phyloP scores from a whole-genome alignment of 1,140 invertebrate species.

The Pseudachorutes palmiensis region DNA sequence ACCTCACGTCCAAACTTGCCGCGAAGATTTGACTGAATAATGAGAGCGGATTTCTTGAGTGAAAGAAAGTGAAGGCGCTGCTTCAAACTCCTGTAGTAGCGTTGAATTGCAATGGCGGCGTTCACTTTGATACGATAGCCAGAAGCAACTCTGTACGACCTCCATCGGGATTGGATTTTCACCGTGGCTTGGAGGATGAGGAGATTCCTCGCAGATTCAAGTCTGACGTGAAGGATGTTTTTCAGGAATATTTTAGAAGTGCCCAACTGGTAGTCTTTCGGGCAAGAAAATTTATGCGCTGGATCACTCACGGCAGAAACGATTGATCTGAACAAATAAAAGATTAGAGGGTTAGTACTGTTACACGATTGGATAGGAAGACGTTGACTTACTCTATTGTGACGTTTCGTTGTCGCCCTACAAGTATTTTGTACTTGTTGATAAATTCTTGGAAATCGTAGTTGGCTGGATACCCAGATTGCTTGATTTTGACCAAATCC shows the following conservation, averaged over 20 bases:
- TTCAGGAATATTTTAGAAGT: slow-evolving; percentile 89
- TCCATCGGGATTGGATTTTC: slow-evolving; percentile 11
- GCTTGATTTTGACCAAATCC: slow-evolving; percentile 86
- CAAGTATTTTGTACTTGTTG: slow-evolving; percentile 61
- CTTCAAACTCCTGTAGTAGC: slow-evolving; percentile 78
- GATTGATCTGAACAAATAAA: background rate
- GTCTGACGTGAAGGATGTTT: slow-evolving; percentile 70
- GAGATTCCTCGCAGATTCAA: slow-evolving; percentile 68
- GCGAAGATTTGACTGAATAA: slow-evolving; percentile 79
- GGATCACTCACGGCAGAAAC: background rate
- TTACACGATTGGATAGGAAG: slow-evolving; percentile 39
- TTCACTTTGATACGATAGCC: slow-evolving; percentile 59
- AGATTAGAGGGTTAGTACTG: background rate
- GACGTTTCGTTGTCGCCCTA: background rate
- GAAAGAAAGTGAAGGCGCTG: slow-evolving; percentile 70
- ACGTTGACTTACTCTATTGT: slow-evolving; percentile 45
- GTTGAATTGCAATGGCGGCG: slow-evolving; percentile 71
- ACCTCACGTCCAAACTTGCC: slow-evolving; percentile 83
- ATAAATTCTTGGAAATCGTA: slow-evolving; percentile 68
- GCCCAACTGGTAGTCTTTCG: slow-evolving; percentile 42
- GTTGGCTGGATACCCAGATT: slow-evolving; percentile 88
- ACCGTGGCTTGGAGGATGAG: slow-evolving; percentile 59
- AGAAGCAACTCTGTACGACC: slow-evolving; percentile 38
- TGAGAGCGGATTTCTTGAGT: slow-evolving; percentile 71
- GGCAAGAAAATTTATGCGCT: background rate